phyloP scores from a whole-genome alignment of 2,113 vertebrate species.

The Sinocyclocheilus maitianheensis region DNA sequence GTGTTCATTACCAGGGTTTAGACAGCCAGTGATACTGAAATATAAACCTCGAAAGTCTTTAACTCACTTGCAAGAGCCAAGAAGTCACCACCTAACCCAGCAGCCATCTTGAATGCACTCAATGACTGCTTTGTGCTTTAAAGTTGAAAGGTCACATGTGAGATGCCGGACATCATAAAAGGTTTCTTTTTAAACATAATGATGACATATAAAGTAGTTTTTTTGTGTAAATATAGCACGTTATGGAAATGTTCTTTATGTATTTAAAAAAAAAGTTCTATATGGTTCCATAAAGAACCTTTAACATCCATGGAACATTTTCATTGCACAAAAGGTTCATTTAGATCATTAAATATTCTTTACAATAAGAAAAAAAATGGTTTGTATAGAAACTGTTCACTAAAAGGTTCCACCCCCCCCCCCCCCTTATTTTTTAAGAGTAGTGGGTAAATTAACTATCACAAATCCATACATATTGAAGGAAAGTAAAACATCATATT shows the following conservation, averaged over 20 bases:
- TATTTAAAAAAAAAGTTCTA: not conserved
- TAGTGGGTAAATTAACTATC: not conserved
- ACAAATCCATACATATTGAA: not conserved
- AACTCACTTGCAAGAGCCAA: constrained; percentile 30
- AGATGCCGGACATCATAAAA: constrained; percentile 1
- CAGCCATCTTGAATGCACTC: constrained; percentile 62
- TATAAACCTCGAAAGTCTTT: constrained; percentile 37
- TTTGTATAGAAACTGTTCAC: not conserved
- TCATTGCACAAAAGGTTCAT: not conserved
- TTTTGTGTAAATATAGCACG: no score
- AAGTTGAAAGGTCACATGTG: constrained; percentile 61
- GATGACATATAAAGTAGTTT: not conserved
- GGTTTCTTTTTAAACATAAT: constrained; percentile 13
- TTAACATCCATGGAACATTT: not conserved
- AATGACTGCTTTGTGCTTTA: constrained; percentile 50
- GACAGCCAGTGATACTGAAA: constrained; percentile 59
- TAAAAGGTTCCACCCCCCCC: not conserved
- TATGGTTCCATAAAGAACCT: not conserved
- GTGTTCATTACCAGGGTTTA: constrained; percentile 64
- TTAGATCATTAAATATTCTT: not conserved
- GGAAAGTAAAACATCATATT: not conserved
- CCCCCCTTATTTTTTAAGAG: not conserved
- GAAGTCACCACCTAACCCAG: constrained; percentile 24
- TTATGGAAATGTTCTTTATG: not conserved
- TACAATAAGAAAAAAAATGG: not conserved